Conservation (phyloP, 2,113 vertebrate species). For the Tretioscincus oriximinensis region DNA sequence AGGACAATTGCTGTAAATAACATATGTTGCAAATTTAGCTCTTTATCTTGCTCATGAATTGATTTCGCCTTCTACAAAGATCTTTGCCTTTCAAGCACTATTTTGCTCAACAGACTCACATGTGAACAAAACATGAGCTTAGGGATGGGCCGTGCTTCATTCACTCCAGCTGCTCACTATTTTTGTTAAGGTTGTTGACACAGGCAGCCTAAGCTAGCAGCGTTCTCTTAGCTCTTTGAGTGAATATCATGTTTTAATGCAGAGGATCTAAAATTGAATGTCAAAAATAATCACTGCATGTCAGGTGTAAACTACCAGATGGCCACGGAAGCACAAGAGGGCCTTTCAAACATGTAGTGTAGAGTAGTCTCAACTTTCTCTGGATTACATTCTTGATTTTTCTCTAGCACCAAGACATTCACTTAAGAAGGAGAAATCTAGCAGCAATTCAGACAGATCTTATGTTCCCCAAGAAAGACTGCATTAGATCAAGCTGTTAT, state of each 20-base stretch:
- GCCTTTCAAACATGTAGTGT: neutral
- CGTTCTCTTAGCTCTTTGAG: neutral
- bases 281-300: neutral
- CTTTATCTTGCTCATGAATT: neutral
- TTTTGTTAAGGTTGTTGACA: constrained; percentile 22
- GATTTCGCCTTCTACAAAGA: constrained; percentile 6
- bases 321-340: neutral
- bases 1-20: constrained; percentile 9
- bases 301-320: neutral
- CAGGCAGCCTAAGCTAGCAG: fast-evolving
- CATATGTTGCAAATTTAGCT: neutral
- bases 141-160: neutral
- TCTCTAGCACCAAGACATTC: neutral
- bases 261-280: neutral
- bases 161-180: constrained; percentile 14
- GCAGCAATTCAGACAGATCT: neutral
- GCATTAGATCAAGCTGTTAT: neutral
- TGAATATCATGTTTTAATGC: constrained; percentile 13
- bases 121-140: constrained; percentile 4
- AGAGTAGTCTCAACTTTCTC: neutral
- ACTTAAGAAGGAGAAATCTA: neutral
- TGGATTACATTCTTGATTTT: neutral
- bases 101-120: neutral
- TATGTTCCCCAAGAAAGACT: neutral
- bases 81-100: constrained; percentile 30